Evolutionary conservation across 2,113 vertebrate species (phyloP).

Genomic region (Pangasianodon gigas): DNA sequence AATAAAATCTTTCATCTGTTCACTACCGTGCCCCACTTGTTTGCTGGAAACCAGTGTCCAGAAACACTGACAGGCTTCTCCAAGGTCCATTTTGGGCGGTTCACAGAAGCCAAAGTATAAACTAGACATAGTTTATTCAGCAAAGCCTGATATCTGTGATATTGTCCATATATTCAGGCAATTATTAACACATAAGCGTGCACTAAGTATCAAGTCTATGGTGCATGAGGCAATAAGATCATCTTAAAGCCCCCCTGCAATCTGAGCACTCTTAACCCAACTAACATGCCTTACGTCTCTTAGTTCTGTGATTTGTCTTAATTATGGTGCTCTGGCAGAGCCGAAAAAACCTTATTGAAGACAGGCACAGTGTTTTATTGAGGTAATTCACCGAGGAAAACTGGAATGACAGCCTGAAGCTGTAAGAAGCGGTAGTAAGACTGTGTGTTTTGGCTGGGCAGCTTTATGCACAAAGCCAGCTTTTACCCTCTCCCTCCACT

Average conservation of each 20-base stretch:
- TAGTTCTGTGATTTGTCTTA: constrained; percentile 51
- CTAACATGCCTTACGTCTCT: constrained; percentile 22
- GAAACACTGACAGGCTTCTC: too few species aligned
- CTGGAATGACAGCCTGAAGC: constrained; percentile 34
- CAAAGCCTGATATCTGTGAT: background rate
- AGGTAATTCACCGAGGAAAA: constrained; percentile 36
- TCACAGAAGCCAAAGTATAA: background rate
- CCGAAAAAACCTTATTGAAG: constrained; percentile 36
- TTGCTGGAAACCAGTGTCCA: too few species aligned
- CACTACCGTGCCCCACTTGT: background rate
- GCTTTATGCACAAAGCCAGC: constrained; percentile 48
- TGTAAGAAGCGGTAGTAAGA: constrained; percentile 15
- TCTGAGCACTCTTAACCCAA: constrained; percentile 5
- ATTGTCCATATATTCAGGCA: background rate
- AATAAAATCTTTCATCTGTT: background rate
- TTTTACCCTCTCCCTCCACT: constrained; percentile 46
- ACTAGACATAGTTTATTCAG: background rate
- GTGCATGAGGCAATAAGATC: background rate
- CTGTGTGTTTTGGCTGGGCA: constrained; percentile 34
- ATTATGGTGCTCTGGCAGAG: constrained; percentile 29
- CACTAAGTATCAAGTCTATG: background rate
- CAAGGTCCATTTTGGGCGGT: background rate
- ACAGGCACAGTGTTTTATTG: constrained; percentile 54
- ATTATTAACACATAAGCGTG: background rate
- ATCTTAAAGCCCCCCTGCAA: background rate